Evolutionary conservation across 2,113 vertebrate genomes (phyloP), one percentile per base, ranked within the genome.

Genomic region (Protobothrops mucrosquamatus): DNA sequence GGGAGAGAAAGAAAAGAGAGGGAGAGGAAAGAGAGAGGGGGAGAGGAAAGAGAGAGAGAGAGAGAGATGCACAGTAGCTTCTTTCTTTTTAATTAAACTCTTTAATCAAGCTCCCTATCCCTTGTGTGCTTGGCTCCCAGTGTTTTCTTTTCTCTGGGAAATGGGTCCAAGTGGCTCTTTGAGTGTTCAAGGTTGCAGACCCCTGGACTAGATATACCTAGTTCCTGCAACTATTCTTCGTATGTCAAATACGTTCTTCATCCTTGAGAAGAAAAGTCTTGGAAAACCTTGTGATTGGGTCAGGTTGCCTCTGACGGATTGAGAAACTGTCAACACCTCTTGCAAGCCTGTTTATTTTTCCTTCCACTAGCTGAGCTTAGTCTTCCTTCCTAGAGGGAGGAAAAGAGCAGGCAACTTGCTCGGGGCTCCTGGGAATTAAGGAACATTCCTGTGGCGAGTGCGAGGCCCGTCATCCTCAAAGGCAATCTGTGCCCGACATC

Each of bases 1-100:
- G 0, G 0, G 4, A 46, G 46, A 46, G 4, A 0, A 46, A 46
- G 4, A 0, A 46, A 4, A 5, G 46, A 46, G 46, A 0, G 43
- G 43, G 43, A 46, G 46, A 46, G 46, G 46, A 46, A 5, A 46
- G 46, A 46, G 46, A 46, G 46, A 46, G 4, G 4, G 46, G 0
- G 0, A 46, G 46, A 46, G 46, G 5, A 4, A 46, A n/a, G n/a
- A n/a, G 46, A 46, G 46, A 46, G 46, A 43, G 43, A 43, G 2
- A 43, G 43, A 43, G 43, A 46, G 46, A 46, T 46, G 46, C 5
- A 46, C 46, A 46, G 4, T 46, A 46, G 46, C 46, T 4, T 46
- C 46, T 46, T 46, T 46, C 46, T 46, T 46, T 46, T 46, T 46
- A 46, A 46, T 46, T 46, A 46, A 46, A 46, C 46, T 46, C 46